A percentile compares a stretch with the other conserved stretches of the same genome.
Conservation (phyloP, 2,797 vertebrate species). For the Sebastiscus tertius region DNA sequence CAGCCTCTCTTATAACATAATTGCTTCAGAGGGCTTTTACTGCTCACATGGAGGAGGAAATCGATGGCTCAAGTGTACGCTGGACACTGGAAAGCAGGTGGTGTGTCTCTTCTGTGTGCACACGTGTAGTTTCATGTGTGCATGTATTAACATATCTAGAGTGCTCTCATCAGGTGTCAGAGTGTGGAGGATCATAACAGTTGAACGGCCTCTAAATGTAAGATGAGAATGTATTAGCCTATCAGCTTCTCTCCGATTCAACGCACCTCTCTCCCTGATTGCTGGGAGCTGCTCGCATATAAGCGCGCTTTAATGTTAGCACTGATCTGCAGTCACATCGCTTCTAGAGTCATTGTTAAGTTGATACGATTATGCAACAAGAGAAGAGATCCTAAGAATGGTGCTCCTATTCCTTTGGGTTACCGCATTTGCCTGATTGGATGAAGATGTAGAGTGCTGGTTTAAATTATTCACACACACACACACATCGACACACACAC, state of each 20-base stretch:
- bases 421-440: constrained; percentile 36
- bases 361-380: constrained; percentile 25
- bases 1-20: constrained; percentile 18
- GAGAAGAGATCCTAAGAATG: constrained; percentile 6
- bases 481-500: background rate
- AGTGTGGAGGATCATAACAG: background rate
- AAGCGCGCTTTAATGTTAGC: constrained; percentile 12
- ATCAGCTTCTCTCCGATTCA: constrained; percentile 18
- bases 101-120: background rate
- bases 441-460: constrained; percentile 15
- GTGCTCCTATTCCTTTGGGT: constrained; percentile 20
- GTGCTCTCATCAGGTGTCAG: background rate
- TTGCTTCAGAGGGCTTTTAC: constrained; percentile 32
- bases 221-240: constrained; percentile 24
- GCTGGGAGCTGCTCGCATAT: constrained; percentile 8
- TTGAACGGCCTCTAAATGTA: constrained; percentile 23
- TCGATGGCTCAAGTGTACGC: constrained; percentile 12
- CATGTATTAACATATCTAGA: background rate
- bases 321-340: constrained; percentile 26
- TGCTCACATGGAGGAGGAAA: constrained; percentile 2
- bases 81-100: background rate
- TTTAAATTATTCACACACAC: constrained; percentile 48
- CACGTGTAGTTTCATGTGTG: background rate
- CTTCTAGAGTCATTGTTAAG: constrained; percentile 36
- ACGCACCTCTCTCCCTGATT: constrained; percentile 23